A percentile compares a stretch with the other conserved stretches of the same genome.
phyloP scores from a whole-genome alignment of 2,888 invertebrate species.

The Melieria omissa region DNA sequence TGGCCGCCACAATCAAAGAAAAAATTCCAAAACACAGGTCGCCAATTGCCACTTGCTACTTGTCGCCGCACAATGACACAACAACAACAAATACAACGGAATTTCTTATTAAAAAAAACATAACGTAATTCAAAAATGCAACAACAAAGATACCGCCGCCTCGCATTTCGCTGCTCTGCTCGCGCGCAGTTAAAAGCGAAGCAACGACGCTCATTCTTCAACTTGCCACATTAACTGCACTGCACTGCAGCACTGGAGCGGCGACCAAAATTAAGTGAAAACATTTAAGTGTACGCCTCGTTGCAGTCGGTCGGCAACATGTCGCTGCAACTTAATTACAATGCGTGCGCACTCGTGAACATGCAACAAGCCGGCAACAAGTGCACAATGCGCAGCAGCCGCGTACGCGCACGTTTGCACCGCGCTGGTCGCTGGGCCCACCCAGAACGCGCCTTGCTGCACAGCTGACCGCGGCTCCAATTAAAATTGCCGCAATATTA shows the following conservation, averaged over 20 bases:
- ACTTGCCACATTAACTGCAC: not conserved
- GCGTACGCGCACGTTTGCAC: constrained; percentile 29
- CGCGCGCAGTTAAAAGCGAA: no score
- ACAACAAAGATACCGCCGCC: no score
- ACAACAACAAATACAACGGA: no score
- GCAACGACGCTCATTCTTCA: not conserved
- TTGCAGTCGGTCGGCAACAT: constrained; percentile 9
- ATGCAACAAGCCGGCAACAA: not conserved
- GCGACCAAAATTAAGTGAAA: constrained; percentile 25
- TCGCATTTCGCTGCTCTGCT: no score
- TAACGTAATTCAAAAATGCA: no score
- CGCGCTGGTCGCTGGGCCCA: constrained; percentile 15
- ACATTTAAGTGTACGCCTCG: constrained; percentile 17
- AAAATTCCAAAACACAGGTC: no score
- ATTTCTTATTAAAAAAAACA: no score
- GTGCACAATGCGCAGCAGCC: not conserved
- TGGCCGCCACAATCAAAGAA: no score
- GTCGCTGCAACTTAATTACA: constrained; percentile 32
- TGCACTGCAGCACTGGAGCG: not conserved
- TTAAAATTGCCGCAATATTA: constrained; percentile 33
- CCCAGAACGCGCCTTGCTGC: constrained; percentile 21
- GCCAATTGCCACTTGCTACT: no score
- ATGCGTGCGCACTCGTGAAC: not conserved
- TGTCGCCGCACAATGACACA: no score
- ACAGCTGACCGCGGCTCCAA: constrained; percentile 20